Percentiles rank a stretch among this genome's conserved stretches.
These are phyloP conservation scores for Alauda arvensis DNA, from an alignment of 2,797 vertebrate species.

Conservation along the genomic window DNA sequence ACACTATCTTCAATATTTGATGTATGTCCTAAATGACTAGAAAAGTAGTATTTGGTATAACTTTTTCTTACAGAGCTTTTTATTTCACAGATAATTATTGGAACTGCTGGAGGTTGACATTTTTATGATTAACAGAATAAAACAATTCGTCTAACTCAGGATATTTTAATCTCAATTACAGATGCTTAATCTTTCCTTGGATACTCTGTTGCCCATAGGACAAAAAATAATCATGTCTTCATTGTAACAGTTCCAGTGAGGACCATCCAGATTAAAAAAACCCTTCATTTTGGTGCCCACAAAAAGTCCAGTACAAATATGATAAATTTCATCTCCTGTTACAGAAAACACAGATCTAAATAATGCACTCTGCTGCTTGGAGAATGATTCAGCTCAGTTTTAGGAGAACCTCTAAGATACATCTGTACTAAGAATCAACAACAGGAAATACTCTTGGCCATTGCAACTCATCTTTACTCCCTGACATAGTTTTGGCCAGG, in stretches of 20 bases:
- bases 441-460: neutral
- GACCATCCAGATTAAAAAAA: neutral
- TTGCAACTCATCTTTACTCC: neutral
- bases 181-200: neutral
- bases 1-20: neutral
- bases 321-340: neutral
- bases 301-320: neutral
- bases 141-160: neutral
- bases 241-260: neutral
- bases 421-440: neutral
- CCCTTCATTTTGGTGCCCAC: neutral
- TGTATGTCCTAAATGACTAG: neutral
- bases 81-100: constrained; percentile 6
- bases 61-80: neutral
- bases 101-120: neutral
- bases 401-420: neutral
- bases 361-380: neutral
- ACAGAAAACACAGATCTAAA: neutral
- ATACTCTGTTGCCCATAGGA: neutral
- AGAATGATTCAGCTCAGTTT: neutral
- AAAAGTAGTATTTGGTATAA: neutral
- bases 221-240: neutral
- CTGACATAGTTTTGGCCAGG: neutral
- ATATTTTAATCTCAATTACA: neutral
- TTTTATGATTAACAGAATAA: neutral